These are phyloP conservation scores for Physocephala rufipes DNA, from an alignment of 2,888 invertebrate species.

Conservation along the genomic window DNA sequence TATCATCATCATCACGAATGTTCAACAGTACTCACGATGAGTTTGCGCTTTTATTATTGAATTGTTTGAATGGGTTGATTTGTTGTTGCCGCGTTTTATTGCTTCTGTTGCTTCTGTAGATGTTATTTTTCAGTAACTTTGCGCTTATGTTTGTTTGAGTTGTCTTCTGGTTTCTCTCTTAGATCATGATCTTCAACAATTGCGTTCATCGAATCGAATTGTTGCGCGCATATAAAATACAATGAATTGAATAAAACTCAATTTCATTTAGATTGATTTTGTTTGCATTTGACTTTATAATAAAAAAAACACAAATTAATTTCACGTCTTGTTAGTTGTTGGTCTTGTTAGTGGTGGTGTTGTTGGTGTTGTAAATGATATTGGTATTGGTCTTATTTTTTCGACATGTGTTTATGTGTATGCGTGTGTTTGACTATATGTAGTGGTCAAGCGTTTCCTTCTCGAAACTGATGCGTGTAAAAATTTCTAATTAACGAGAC, in stretches of 20 bases:
- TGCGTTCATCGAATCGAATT: background rate
- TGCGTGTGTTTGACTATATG: background rate
- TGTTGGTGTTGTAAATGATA: background rate
- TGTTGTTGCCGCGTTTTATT: too few species aligned
- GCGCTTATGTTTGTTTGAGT: too few species aligned
- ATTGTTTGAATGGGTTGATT: background rate
- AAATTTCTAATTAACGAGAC: slow-evolving; percentile 25
- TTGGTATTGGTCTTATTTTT: background rate
- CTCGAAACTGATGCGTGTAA: slow-evolving; percentile 26
- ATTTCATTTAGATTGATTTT: slow-evolving; percentile 43
- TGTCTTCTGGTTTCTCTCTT: too few species aligned
- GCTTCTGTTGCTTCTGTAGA: background rate
- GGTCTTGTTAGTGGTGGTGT: background rate
- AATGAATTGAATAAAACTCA: slow-evolving; percentile 37
- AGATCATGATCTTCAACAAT: too few species aligned
- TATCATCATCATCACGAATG: background rate
- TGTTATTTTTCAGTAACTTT: background rate
- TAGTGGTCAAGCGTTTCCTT: slow-evolving; percentile 20
- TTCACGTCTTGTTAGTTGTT: background rate
- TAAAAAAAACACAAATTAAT: background rate
- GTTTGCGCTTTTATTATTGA: slow-evolving; percentile 21
- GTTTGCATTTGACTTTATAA: slow-evolving; percentile 22
- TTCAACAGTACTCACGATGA: background rate
- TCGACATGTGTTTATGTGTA: background rate
- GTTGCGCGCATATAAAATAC: slow-evolving; percentile 36